Conservation (phyloP, 2,888 invertebrate genomes). For the Capitulum mitella region DNA sequence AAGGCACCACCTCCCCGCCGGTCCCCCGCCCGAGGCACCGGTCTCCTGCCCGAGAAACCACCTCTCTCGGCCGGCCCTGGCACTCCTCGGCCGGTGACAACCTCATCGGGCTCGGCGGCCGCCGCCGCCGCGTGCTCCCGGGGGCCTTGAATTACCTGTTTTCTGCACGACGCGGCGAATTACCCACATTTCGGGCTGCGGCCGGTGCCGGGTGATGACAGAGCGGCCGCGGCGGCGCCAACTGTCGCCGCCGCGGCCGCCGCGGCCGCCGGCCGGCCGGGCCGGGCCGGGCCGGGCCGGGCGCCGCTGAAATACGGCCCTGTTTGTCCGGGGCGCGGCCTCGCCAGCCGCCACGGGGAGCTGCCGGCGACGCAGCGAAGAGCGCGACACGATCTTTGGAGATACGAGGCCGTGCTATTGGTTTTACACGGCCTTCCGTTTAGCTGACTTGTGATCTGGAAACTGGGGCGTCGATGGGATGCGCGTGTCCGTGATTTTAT, state of each 20-base stretch:
- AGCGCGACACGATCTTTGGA: slow-evolving; percentile 7
- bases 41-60: background rate
- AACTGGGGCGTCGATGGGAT: too few relatives aligned
- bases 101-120: background rate
- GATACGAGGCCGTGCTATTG: background rate
- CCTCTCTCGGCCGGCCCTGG: background rate
- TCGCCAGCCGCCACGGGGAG: background rate
- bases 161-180: background rate
- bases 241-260: background rate
- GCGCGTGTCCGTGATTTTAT: too few relatives aligned
- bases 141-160: background rate
- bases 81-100: background rate
- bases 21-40: background rate
- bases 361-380: background rate
- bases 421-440: too few relatives aligned
- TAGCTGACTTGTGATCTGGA: too few relatives aligned
- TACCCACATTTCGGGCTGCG: background rate
- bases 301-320: background rate
- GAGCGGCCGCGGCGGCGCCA: background rate
- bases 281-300: background rate
- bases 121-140: background rate
- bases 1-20: too few relatives aligned
- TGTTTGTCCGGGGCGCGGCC: background rate
- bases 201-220: background rate
- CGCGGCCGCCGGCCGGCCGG: background rate